These are phyloP conservation scores for Nemapogon koenigi DNA, from an alignment of 2,888 invertebrate species.

Conservation along the genomic window DNA sequence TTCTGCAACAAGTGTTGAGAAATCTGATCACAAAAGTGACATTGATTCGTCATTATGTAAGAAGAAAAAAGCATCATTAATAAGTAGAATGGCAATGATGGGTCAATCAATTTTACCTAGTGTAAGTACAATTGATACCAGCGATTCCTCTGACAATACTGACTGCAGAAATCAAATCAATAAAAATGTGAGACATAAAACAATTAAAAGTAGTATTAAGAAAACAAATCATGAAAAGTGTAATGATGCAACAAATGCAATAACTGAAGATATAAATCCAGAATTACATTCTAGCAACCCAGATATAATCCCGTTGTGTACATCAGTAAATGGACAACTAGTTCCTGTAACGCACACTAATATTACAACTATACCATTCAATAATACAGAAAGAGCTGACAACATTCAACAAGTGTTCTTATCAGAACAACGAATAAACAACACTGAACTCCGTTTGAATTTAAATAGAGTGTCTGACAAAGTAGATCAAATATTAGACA, in stretches of 20 bases:
- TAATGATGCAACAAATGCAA: constrained; percentile 16
- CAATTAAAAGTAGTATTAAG: constrained; percentile 25
- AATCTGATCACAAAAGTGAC: constrained; percentile 33
- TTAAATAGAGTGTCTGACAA: constrained; percentile 42
- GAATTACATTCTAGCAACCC: constrained; percentile 9
- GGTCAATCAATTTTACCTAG: constrained; percentile 48
- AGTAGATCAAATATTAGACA: constrained; percentile 34
- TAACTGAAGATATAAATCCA: not conserved
- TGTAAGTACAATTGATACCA: constrained; percentile 26
- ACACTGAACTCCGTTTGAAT: constrained; percentile 48
- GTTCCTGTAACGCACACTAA: constrained; percentile 28
- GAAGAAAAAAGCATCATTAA: constrained; percentile 42
- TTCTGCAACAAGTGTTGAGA: constrained; percentile 9
- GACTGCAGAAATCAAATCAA: constrained; percentile 24
- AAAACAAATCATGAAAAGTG: constrained; percentile 23
- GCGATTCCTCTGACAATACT: constrained; percentile 44
- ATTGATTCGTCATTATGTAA: constrained; percentile 38
- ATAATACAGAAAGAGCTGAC: too few relatives aligned
- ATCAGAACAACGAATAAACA: constrained; percentile 45
- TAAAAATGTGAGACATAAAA: constrained; percentile 33
- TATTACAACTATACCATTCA: constrained; percentile 8
- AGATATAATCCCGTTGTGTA: constrained; percentile 19
- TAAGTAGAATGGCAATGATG: constrained; percentile 50
- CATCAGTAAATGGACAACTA: constrained; percentile 27
- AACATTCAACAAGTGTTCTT: too few relatives aligned